phyloP scores from a whole-genome alignment of 2,888 invertebrate species.

The Embidobia sp. region DNA sequence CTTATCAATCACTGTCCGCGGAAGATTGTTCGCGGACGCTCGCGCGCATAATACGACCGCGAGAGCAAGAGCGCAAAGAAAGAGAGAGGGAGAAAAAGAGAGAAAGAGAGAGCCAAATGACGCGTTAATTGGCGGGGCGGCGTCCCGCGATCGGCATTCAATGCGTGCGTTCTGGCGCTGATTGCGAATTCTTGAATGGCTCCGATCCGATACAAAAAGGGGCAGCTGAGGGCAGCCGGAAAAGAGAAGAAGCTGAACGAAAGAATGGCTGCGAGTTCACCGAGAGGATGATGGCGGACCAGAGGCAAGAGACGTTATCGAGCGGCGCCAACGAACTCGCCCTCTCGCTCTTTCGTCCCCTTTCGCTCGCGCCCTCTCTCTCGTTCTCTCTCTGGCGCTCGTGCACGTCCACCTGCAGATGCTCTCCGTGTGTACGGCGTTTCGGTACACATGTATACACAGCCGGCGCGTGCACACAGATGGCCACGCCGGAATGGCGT shows the following conservation, averaged over 20 bases:
- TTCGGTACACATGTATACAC: slow-evolving; percentile 4
- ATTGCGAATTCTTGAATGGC: slow-evolving; percentile 14
- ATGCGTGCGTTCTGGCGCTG: slow-evolving; percentile 23
- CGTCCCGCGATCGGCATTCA: slow-evolving; percentile 1
- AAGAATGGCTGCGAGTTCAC: slow-evolving; percentile 32
- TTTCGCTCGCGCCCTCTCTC: slow-evolving; percentile 9
- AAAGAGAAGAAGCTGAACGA: slow-evolving; percentile 16
- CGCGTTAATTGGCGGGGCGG: too few relatives aligned
- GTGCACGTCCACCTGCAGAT: too few relatives aligned
- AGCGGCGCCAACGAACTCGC: slow-evolving; percentile 40
- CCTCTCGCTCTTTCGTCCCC: slow-evolving; percentile 8
- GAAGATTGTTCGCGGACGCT: slow-evolving; percentile 31
- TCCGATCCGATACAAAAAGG: slow-evolving; percentile 11
- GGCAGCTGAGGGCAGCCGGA: background rate
- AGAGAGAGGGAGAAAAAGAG: too few relatives aligned
- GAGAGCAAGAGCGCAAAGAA: slow-evolving; percentile 33
- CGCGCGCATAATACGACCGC: slow-evolving; percentile 28
- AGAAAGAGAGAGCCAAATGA: too few relatives aligned
- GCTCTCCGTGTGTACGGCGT: too few relatives aligned
- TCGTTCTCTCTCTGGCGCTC: background rate
- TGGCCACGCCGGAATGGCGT: too few relatives aligned
- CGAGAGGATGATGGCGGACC: slow-evolving; percentile 57
- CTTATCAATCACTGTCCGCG: slow-evolving; percentile 49
- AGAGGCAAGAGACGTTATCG: slow-evolving; percentile 51
- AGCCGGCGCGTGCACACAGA: background rate